Evolutionary conservation across 2,888 invertebrate genomes (phyloP).

Genomic region (Tiphia femorata): DNA sequence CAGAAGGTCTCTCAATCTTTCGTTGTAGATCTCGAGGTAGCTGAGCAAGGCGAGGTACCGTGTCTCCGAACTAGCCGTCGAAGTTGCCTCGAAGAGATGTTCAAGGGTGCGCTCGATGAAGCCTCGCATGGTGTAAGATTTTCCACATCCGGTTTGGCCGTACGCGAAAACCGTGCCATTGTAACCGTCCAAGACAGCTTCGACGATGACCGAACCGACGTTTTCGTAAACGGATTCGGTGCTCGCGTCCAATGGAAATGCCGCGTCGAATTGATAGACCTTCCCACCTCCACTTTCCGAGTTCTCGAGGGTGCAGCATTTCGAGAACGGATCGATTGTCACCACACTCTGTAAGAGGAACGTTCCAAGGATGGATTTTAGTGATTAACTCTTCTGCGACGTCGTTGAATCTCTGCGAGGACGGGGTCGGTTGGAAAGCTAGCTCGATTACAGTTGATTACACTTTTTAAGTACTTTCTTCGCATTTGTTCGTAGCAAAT

Average conservation of each 20-base stretch:
- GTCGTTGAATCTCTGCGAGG: background rate
- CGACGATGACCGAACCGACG: constrained; percentile 71
- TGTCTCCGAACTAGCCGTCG: constrained; percentile 76
- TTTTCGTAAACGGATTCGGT: constrained; percentile 91
- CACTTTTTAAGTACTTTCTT: too few relatives aligned
- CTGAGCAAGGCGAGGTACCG: constrained; percentile 84
- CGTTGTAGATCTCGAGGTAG: constrained; percentile 88
- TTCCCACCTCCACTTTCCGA: constrained; percentile 60
- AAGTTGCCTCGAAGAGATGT: constrained; percentile 89
- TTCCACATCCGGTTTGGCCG: constrained; percentile 93
- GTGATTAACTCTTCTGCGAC: background rate
- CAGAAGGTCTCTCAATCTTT: constrained; percentile 81
- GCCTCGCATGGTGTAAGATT: constrained; percentile 92
- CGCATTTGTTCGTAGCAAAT: too few relatives aligned
- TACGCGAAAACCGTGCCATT: constrained; percentile 95
- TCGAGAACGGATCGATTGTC: constrained; percentile 73
- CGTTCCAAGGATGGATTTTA: background rate
- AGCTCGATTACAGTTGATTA: too few relatives aligned
- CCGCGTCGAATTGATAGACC: constrained; percentile 79
- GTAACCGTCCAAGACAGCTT: constrained; percentile 91
- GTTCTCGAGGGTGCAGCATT: constrained; percentile 71
- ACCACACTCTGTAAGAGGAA: constrained; percentile 74
- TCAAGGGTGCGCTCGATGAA: constrained; percentile 87
- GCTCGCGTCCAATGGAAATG: constrained; percentile 82
- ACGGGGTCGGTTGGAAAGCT: too few relatives aligned